These are phyloP conservation scores for Rhineura floridana DNA, from an alignment of 2,113 vertebrate genomes.

Conservation along the genomic window DNA sequence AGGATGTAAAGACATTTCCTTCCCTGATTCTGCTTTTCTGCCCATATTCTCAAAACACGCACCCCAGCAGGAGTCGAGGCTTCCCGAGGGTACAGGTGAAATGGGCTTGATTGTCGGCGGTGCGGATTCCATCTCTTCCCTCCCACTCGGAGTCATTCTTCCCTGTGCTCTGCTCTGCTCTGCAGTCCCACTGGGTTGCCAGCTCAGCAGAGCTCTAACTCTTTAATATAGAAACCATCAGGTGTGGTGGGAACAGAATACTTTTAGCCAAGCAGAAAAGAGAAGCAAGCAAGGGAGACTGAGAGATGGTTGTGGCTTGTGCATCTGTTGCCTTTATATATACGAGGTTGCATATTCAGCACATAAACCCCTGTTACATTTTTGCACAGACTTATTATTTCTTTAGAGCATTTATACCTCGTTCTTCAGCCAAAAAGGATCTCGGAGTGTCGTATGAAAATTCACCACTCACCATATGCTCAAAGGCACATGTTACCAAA, in stretches of 20 bases:
- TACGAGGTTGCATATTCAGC: neutral
- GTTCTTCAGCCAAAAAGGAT: too few relatives aligned
- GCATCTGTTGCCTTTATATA: fast-evolving
- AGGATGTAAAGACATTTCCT: fast-evolving
- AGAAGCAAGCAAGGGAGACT: too few relatives aligned
- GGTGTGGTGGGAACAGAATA: constrained; percentile 60
- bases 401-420: too few relatives aligned
- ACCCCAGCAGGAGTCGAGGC: neutral
- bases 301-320: neutral
- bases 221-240: constrained; percentile 70
- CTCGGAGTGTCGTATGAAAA: too few relatives aligned
- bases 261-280: constrained; percentile 44
- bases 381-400: neutral
- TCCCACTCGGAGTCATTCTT: constrained; percentile 35
- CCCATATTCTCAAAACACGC: neutral
- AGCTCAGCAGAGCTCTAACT: constrained; percentile 59
- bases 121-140: neutral
- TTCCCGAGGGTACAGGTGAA: constrained; percentile 15
- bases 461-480: too few relatives aligned
- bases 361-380: neutral
- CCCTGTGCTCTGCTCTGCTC: constrained; percentile 49
- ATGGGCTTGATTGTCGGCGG: neutral
- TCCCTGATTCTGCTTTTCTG: neutral
- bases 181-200: constrained; percentile 59
- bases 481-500: too few relatives aligned